Evolutionary conservation across 2,888 invertebrate genomes (phyloP), one percentile per base, ranked within the genome.

Genomic region (Metacarcinus magister): DNA sequence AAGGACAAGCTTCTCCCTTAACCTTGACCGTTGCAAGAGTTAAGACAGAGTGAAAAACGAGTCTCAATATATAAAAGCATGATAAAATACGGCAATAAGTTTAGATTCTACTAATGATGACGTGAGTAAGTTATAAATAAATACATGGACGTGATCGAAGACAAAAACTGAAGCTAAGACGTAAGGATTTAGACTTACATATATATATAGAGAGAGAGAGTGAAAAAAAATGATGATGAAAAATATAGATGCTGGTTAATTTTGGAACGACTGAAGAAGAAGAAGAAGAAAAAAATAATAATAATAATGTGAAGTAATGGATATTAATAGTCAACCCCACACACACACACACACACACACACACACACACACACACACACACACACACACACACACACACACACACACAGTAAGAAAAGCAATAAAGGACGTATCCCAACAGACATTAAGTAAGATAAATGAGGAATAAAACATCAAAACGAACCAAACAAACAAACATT

Each of bases 311-410:
- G 28, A 82, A 7, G 32, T 8, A 82, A 67, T 23, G 2, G 67
- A 67, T 32, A 82, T 32, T 32, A 82, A 32, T 13, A 32, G 16
- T 10, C 82, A 32, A 32, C 43, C 32, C 4, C 28, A 75, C 5
- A 75, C 46, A 46, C 46, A 46, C 46, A 46, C 46, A 46, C 28
- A 89, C n/a, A 89, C 89, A 89, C 89, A 90, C 90, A 32, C 39
- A 90, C 90, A 32, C 90, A 32, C 90, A 90, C 43, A 90, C 90
- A 43, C 89, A 90, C 90, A 39, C 43, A 39, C 44, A 91, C 91
- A 91, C 91, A 91, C 44, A 91, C 91, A 91, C 43, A 91, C 44
- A 91, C 91, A 44, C 43, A 91, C 82, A 82, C 82, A 32, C 82
- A 82, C 32, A 82, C 82, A 28, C 32, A 82, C 32, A 32, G 28